Base-by-base conservation (phyloP, 2,888 invertebrate genomes). In the Eupithecia exiguata region DNA sequence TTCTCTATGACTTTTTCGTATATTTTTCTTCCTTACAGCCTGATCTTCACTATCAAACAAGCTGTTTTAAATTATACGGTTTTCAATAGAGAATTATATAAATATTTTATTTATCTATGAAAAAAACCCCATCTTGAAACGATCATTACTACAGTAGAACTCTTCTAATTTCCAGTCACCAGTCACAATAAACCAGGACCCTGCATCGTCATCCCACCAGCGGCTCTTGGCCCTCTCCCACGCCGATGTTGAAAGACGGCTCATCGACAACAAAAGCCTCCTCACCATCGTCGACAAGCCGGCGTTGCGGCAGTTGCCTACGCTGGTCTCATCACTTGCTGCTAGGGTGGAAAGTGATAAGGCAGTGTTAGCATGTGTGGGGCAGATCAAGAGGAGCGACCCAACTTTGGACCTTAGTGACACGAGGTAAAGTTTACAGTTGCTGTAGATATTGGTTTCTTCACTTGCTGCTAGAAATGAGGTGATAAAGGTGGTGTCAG, bases 191-290 rank as follows among this genome's bases (percentile, higher is more conserved):
- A 95, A 95, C 83, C 96, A 96, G 81, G 97, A 97, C 77, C 98
- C 98, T 35, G 97, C 97, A 0, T 96, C 97, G 53, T 97, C 98
- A 0, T 98, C 98, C 62, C 98, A 99, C 93, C 98, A 98, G 90
- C 95, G 98, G 36, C 96, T 98, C 67, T 93, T 99, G 78, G 97
- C 98, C 69, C 95, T 98, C 73, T 96, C 96, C 69, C 97, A 97
- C 84, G 96, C 96, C 12, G 98, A 98, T 87, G 98, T 99, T 69
- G 98, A 98, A 88, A 96, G 98, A 81, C 94, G 98, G 1, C 95
- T 99, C 71, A 98, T 98, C 84, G 98, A 98, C 92, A 98, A 99
- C 92, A 98, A 98, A 91, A 97, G 98, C 0, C 93, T 98, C 53
- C 94, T 98, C 77, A 98, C 98, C 66, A 96, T 97, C 75, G 94